Evolutionary conservation across 1,140 invertebrate genomes (phyloP).

Genomic region (Habropoda laboriosa): DNA sequence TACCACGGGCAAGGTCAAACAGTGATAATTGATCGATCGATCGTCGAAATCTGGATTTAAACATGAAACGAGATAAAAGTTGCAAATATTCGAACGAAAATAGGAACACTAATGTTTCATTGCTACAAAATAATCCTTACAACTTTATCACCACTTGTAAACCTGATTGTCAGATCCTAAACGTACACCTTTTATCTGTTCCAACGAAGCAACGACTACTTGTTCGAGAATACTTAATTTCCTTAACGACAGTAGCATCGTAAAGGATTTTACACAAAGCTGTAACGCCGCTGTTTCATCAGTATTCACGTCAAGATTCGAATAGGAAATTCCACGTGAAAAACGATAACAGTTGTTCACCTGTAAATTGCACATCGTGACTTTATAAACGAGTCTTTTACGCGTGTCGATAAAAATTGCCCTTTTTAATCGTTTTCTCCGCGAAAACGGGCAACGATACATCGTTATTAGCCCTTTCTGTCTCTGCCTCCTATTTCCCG

Average conservation of each 20-base stretch:
- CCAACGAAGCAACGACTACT: no score
- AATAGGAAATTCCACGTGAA: neutral
- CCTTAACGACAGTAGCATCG: no score
- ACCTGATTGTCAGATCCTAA: neutral
- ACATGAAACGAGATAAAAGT: neutral
- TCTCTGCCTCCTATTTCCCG: neutral
- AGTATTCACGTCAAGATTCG: neutral
- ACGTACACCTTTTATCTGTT: no score
- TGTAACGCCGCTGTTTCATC: neutral
- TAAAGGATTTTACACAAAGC: neutral
- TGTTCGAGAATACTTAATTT: no score
- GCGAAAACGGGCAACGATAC: neutral
- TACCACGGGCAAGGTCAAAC: no score
- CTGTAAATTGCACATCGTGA: neutral
- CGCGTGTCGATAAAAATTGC: constrained; percentile 10
- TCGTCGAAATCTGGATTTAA: neutral
- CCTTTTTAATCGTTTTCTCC: neutral
- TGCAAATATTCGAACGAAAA: neutral
- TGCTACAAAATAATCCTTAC: neutral
- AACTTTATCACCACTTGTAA: neutral
- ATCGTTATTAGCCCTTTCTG: constrained; percentile 9
- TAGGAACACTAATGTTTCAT: neutral
- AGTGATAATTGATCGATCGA: neutral
- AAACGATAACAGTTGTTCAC: neutral
- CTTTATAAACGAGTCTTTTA: neutral